A percentile compares a stretch with the other conserved stretches of the same genome.
phyloP scores from a whole-genome alignment of 2,888 invertebrate genomes.

The Monopis laevigella region DNA sequence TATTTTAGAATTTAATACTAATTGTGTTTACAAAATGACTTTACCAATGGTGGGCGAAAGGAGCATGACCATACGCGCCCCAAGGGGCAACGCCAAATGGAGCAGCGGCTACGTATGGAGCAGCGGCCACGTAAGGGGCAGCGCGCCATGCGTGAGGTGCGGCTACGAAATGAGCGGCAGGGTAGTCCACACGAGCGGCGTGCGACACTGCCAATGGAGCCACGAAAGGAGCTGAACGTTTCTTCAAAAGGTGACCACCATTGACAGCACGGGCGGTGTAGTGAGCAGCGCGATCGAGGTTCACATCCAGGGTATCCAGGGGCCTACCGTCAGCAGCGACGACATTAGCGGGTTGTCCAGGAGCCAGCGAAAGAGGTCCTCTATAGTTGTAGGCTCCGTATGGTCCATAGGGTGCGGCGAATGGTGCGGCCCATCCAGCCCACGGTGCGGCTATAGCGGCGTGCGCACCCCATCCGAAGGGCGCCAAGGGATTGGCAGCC shows the following conservation, averaged over 20 bases:
- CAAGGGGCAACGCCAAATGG: constrained; percentile 23
- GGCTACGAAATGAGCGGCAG: constrained; percentile 28
- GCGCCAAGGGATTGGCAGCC: constrained; percentile 45
- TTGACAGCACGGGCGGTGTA: constrained; percentile 44
- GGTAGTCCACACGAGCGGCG: constrained; percentile 31
- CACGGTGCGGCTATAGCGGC: constrained; percentile 24
- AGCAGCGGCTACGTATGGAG: constrained; percentile 25
- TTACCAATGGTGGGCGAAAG: constrained; percentile 22
- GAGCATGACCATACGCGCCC: constrained; percentile 22
- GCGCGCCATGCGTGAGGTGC: constrained; percentile 22
- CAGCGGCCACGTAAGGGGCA: constrained; percentile 20
- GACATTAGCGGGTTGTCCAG: constrained; percentile 54
- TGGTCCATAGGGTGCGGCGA: constrained; percentile 33
- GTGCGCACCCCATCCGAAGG: constrained; percentile 18
- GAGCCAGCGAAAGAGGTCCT: constrained; percentile 51
- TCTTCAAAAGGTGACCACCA: constrained; percentile 33
- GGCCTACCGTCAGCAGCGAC: constrained; percentile 55
- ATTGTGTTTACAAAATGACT: constrained; percentile 8
- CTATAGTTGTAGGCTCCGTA: constrained; percentile 46
- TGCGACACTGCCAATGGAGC: constrained; percentile 32
- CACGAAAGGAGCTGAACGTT: constrained; percentile 41
- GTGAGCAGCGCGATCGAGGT: constrained; percentile 52
- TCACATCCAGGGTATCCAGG: constrained; percentile 54
- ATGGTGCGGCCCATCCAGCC: constrained; percentile 29
- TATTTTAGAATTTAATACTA: constrained; percentile 1